A percentile compares a stretch with the other conserved stretches of the same genome.
phyloP scores from a whole-genome alignment of 1,140 invertebrate genomes.

The Brachionus manjavacas region DNA sequence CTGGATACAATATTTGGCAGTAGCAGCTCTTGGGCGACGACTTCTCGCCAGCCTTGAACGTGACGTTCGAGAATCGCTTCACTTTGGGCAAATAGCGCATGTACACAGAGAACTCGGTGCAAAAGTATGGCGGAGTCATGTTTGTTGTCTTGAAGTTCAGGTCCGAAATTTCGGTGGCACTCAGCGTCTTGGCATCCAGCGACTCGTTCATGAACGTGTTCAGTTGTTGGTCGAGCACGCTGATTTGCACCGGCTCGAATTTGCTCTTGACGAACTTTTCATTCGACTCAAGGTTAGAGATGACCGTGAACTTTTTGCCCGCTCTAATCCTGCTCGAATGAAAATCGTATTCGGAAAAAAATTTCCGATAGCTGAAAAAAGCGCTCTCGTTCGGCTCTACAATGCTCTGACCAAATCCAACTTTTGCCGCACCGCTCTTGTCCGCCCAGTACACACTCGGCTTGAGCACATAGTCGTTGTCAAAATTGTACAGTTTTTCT shows the following conservation, averaged over 20 bases:
- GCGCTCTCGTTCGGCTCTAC: background rate
- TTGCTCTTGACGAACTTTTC: background rate
- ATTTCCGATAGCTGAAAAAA: conserved; percentile 15
- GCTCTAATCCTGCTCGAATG: background rate
- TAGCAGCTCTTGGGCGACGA: background rate
- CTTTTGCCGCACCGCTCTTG: background rate
- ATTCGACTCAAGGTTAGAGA: background rate
- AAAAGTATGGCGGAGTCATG: conserved; percentile 11
- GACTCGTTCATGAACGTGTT: conserved; percentile 14
- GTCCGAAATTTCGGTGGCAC: background rate
- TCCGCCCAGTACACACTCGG: background rate
- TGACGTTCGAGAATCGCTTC: background rate
- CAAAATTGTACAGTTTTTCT: background rate
- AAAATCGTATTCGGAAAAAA: conserved; percentile 2
- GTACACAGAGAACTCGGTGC: background rate
- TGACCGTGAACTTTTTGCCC: conserved; percentile 9
- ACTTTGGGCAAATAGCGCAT: background rate
- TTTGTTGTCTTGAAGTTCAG: background rate
- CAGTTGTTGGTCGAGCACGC: background rate
- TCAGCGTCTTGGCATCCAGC: too few relatives aligned
- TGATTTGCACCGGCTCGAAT: conserved; percentile 14
- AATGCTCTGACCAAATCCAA: conserved; percentile 14
- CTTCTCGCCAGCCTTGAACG: background rate
- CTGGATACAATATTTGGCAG: background rate
- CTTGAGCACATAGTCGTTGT: background rate